A percentile compares a stretch with the other conserved stretches of the same genome.
These are phyloP conservation scores for Barbus barbus DNA, from an alignment of 2,113 vertebrate genomes.

Conservation along the genomic window DNA sequence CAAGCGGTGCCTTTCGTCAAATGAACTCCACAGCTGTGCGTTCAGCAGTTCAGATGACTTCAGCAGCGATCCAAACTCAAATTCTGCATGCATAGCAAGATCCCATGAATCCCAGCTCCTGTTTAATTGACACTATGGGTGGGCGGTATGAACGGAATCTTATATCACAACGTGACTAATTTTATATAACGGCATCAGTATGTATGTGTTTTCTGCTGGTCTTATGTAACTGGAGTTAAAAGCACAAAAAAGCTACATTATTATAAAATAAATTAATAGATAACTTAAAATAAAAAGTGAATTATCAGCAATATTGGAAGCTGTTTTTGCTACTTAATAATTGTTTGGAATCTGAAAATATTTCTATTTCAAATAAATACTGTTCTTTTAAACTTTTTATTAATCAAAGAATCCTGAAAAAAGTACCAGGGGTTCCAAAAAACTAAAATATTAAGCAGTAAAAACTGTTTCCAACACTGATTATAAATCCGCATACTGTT, in stretches of 20 bases:
- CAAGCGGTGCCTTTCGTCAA: neutral
- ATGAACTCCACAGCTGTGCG: neutral
- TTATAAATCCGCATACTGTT: too few relatives aligned
- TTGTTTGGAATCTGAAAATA: too few relatives aligned
- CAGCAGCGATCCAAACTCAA: neutral
- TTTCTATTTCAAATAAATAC: too few relatives aligned
- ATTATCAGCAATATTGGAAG: too few relatives aligned
- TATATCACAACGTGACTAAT: neutral
- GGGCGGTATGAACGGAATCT: neutral
- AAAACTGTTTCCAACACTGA: too few relatives aligned
- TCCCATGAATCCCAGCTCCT: neutral
- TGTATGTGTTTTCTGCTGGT: neutral
- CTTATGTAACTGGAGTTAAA: neutral
- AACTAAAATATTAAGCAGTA: too few relatives aligned
- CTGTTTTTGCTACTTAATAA: too few relatives aligned
- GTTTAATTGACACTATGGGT: neutral
- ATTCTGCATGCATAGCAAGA: neutral
- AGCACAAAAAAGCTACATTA: neutral
- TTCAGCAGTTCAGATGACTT: neutral
- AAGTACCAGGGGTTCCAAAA: too few relatives aligned
- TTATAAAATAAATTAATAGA: too few relatives aligned
- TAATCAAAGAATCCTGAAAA: too few relatives aligned
- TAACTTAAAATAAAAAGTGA: too few relatives aligned
- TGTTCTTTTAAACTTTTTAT: too few relatives aligned
- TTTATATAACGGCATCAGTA: neutral